Conservation (phyloP, 2,113 vertebrate species). For the Pelecanoides urinatrix region DNA sequence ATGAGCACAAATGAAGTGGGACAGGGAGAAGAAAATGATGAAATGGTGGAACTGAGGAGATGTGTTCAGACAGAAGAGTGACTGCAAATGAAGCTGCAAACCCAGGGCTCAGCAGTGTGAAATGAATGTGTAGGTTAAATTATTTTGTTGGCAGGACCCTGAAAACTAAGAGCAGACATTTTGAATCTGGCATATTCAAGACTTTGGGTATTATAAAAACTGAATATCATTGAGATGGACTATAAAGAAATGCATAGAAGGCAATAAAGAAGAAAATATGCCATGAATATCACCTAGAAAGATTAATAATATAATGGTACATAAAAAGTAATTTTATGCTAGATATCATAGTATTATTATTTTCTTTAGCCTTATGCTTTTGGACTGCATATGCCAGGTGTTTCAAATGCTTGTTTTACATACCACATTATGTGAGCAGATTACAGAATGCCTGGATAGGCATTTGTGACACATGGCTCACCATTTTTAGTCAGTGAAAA, state of each 20-base stretch:
- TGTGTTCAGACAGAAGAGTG: constrained; percentile 44
- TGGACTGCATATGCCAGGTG: background rate
- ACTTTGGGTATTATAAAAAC: background rate
- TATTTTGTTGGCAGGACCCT: constrained; percentile 5
- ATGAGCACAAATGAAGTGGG: constrained; percentile 41
- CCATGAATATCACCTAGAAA: background rate
- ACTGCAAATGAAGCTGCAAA: constrained; percentile 50
- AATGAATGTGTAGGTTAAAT: constrained; percentile 21
- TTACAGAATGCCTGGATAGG: background rate
- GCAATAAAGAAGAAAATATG: background rate
- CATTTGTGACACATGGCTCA: background rate
- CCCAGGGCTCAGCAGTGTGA: constrained; percentile 1
- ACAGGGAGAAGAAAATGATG: constrained; percentile 21
- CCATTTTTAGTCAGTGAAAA: background rate
- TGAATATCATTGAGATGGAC: background rate
- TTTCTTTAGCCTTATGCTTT: background rate
- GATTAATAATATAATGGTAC: background rate
- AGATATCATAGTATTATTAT: background rate
- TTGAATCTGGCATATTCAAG: constrained; percentile 32
- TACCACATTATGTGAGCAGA: background rate
- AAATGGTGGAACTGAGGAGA: constrained; percentile 17
- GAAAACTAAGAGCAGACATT: constrained; percentile 29
- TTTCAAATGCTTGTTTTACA: background rate
- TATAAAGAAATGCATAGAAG: background rate
- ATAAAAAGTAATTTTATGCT: background rate